Evolutionary conservation across 2,113 vertebrate genomes (phyloP), one percentile per base, ranked within the genome.

Genomic region (Danionella cerebrum): DNA sequence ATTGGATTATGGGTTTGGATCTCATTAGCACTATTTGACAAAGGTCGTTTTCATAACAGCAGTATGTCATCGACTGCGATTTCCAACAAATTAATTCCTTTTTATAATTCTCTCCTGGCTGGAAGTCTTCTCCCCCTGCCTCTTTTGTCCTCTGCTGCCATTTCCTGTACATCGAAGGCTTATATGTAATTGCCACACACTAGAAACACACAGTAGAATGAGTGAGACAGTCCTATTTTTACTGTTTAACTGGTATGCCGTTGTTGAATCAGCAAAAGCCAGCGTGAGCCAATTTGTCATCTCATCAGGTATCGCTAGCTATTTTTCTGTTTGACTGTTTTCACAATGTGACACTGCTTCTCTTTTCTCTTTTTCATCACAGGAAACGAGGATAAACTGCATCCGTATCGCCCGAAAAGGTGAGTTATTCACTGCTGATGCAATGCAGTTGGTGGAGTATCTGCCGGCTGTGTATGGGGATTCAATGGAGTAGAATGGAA

Each of bases 401-500:
- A 87, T 97, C 72, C 91, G 94, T 65, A 94, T 98, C 0, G 95
- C 94, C 74, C 91, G 94, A 73, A 98, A 98, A 93, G 95, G 95
- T 98, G 87, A 93, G 73, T 75, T 13, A 38, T 54, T 64, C 19
- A 47, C 21, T 36, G 24, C 58, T 33, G 41, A 45, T 64, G 7
- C 6, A 14, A 33, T 11, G n/a, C n/a, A n/a, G n/a, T n/a, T n/a
- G n/a, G n/a, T n/a, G n/a, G n/a, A n/a, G n/a, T n/a, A n/a, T n/a
- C n/a, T n/a, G n/a, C n/a, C n/a, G n/a, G n/a, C n/a, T n/a, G n/a
- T n/a, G n/a, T n/a, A n/a, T n/a, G n/a, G n/a, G n/a, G n/a, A n/a
- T n/a, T n/a, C n/a, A n/a, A n/a, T n/a, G n/a, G n/a, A n/a, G n/a
- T n/a, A n/a, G n/a, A n/a, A n/a, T n/a, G n/a, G n/a, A n/a, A n/a